Conservation (phyloP, 2,113 vertebrate species). For the Grammomys surdaster region DNA sequence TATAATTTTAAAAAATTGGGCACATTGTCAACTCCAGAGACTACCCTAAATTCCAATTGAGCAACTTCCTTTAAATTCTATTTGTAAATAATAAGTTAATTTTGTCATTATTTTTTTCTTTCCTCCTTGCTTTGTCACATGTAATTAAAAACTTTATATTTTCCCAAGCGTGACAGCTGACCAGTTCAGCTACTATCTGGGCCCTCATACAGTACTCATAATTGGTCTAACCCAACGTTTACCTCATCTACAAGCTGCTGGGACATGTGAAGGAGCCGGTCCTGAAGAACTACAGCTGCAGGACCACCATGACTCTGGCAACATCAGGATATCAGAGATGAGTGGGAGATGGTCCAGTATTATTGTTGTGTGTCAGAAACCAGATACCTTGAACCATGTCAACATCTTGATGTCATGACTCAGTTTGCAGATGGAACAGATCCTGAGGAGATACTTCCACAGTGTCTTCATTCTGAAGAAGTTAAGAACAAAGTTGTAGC, state of each 20-base stretch:
- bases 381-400: not conserved
- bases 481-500: not conserved
- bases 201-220: not conserved
- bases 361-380: not conserved
- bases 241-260: not conserved
- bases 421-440: not conserved
- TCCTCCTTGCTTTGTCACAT: not conserved
- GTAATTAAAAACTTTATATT: not conserved
- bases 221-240: not conserved
- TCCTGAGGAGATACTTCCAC: not conserved
- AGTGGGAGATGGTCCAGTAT: not conserved
- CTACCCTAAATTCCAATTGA: not conserved
- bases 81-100: not conserved
- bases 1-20: not conserved
- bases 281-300: not conserved
- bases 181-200: not conserved
- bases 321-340: not conserved
- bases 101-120: not conserved
- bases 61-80: slow-evolving; percentile 26
- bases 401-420: not conserved
- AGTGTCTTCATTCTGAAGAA: not conserved
- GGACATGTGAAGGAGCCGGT: not conserved
- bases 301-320: not conserved
- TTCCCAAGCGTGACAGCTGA: not conserved
- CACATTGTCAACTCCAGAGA: not conserved